These are phyloP conservation scores for Spinibarbus caldwelli DNA, from an alignment of 2,797 vertebrate genomes.

Conservation along the genomic window DNA sequence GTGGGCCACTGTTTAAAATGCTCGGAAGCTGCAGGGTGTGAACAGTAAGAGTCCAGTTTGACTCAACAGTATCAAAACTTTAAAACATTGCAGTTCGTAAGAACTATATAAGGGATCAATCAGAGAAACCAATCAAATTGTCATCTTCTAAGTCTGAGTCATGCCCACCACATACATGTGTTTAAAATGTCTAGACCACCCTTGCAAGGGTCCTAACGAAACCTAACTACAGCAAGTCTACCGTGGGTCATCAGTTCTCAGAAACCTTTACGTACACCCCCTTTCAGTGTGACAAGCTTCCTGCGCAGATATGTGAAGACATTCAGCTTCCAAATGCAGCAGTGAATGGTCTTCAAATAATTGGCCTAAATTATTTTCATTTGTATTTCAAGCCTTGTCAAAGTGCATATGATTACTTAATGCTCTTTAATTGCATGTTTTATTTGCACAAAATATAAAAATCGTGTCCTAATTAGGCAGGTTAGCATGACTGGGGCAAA, in stretches of 20 bases:
- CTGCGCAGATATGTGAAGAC: neutral
- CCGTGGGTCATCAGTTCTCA: slow-evolving; percentile 21
- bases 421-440: neutral
- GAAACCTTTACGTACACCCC: slow-evolving; percentile 28
- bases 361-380: neutral
- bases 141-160: slow-evolving; percentile 6
- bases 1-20: slow-evolving; percentile 31
- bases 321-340: neutral
- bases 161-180: neutral
- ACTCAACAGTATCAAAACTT: slow-evolving; percentile 22
- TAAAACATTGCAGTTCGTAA: neutral
- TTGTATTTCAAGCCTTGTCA: neutral
- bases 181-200: neutral
- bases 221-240: neutral
- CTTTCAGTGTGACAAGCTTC: neutral
- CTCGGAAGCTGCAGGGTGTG: neutral
- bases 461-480: neutral
- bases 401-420: neutral
- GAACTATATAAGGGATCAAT: neutral
- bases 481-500: neutral
- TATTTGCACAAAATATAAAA: neutral
- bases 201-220: neutral
- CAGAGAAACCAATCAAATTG: neutral
- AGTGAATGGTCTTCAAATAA: neutral
- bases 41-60: slow-evolving; percentile 1